These are phyloP conservation scores for Bugula neritina DNA, from an alignment of 2,888 invertebrate species.

Conservation along the genomic window DNA sequence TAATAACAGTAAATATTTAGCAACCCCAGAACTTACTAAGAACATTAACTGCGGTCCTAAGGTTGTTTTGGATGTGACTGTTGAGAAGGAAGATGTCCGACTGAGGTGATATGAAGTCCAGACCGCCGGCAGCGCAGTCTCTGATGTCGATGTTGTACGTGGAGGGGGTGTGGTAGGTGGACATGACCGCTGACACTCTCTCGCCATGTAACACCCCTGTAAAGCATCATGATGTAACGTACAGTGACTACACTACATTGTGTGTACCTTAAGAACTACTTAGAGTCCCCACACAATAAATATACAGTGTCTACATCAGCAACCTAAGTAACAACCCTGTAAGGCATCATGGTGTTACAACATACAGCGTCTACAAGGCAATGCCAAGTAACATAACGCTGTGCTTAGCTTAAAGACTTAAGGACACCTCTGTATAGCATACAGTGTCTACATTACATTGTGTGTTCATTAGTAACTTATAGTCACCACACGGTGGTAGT, in stretches of 20 bases:
- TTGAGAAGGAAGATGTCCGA: constrained; percentile 60
- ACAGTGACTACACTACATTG: too few species aligned
- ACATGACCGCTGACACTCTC: constrained; percentile 81
- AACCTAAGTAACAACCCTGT: constrained; percentile 77
- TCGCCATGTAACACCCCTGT: constrained; percentile 86
- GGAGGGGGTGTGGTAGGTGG: constrained; percentile 81
- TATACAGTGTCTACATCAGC: too few species aligned
- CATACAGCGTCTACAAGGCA: too few species aligned
- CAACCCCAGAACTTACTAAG: constrained; percentile 40
- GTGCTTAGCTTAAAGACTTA: not conserved
- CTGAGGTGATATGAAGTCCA: constrained; percentile 82
- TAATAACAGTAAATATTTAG: too few species aligned
- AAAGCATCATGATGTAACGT: too few species aligned
- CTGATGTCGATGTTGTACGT: constrained; percentile 72
- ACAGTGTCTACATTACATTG: too few species aligned
- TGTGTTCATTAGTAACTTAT: too few species aligned
- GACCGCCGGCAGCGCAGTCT: constrained; percentile 80
- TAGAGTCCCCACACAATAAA: too few species aligned
- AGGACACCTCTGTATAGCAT: not conserved
- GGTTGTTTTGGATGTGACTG: constrained; percentile 61
- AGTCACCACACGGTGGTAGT: too few species aligned
- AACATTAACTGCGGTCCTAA: constrained; percentile 84
- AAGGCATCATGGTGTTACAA: too few species aligned
- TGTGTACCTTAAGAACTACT: too few species aligned
- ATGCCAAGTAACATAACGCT: not conserved